Evolutionary conservation across 2,888 invertebrate species (phyloP).

Genomic region (Galerucella pusilla): DNA sequence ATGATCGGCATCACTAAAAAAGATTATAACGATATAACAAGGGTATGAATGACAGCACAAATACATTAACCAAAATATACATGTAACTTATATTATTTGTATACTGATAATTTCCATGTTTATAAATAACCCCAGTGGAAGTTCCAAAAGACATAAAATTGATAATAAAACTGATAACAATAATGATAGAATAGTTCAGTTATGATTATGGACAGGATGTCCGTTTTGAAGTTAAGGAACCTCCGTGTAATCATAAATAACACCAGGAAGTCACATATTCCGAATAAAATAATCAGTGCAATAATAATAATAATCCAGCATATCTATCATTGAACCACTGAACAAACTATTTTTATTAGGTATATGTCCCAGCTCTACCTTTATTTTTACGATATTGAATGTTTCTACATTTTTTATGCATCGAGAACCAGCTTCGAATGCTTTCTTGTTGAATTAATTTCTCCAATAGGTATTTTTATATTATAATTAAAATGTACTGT

Average conservation of each 20-base stretch:
- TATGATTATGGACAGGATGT: background rate
- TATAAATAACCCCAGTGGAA: background rate
- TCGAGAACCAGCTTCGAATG: too few relatives aligned
- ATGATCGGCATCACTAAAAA: too few relatives aligned
- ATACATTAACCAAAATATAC: too few relatives aligned
- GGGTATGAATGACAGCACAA: too few relatives aligned
- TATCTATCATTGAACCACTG: background rate
- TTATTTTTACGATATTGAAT: too few relatives aligned
- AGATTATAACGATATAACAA: too few relatives aligned
- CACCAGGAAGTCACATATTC: background rate
- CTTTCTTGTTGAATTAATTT: too few relatives aligned
- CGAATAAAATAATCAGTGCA: background rate
- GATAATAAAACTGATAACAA: conserved; percentile 4
- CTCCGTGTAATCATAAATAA: background rate
- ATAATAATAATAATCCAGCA: background rate
- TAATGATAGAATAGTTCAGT: background rate
- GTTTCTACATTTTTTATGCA: background rate
- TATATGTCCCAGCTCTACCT: too few relatives aligned
- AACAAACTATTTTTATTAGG: too few relatives aligned
- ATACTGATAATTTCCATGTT: background rate
- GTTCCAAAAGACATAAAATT: conserved; percentile 2
- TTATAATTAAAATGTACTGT: too few relatives aligned
- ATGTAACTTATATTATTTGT: background rate
- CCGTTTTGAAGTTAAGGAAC: background rate
- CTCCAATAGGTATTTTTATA: too few relatives aligned